Base-by-base conservation (phyloP, 2,888 invertebrate genomes). In the Platerodrilus igneus region DNA sequence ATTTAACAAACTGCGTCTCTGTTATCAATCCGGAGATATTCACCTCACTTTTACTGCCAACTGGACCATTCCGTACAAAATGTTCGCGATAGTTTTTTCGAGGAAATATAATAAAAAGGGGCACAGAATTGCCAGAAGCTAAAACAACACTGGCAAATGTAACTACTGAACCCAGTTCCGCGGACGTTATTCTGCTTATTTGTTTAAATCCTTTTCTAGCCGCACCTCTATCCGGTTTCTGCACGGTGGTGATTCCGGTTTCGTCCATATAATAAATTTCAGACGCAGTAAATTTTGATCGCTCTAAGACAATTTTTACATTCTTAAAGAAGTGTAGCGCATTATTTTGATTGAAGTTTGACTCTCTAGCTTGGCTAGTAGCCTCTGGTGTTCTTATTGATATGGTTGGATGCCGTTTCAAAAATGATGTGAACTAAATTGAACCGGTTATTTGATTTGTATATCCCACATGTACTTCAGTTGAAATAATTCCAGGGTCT, bases 391-490 rank as follows among this genome's bases (percentile, higher is more conserved):
- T 22, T 22, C 22, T 22, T 8, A 22, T 22, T 8, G 22, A 22
- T 22, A 22, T 8, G 8, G 22, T 22, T 10, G 8, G 22, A 8
- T 22, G 22, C 4, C 9, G 22, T 22, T 22, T 22, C 10, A 22
- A 22, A 22, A 4, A 22, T 10, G 10, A n/a, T 9, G 22, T 22
- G 10, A 22, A 22, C 22, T n/a, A 22, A n/a, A 22, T 22, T 10
- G 10, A 9, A 22, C 22, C 22, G 8, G n/a, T 10, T 22, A 10
- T 22, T 22, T 10, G n/a, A n/a, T 22, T 22, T 10, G 8, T n/a
- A 22, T 22, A 22, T 22, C 22, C 22, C 10, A 22, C 22, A 22
- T 22, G 22, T 22, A 22, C 22, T 22, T n/a, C n/a, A n/a, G n/a
- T n/a, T 22, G 22, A 10, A 22, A 22, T 22, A 22, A 8, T 10